Evolutionary conservation across 2,888 invertebrate species (phyloP).

Genomic region (Aromia moschata): DNA sequence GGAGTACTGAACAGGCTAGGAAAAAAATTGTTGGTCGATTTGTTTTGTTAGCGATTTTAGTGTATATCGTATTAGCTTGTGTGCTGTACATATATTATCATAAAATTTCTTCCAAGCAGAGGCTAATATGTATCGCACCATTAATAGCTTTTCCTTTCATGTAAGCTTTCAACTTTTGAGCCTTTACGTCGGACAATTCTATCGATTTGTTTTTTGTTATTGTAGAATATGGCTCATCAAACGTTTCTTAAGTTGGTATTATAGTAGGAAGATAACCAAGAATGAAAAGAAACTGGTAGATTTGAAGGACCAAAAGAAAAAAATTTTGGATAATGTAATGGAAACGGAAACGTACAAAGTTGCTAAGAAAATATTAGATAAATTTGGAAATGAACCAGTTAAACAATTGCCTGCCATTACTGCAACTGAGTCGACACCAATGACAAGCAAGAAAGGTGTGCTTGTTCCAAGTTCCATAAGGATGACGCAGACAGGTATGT

Average conservation of each 20-base stretch:
- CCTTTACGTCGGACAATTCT: too few relatives aligned
- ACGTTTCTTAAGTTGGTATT: slow-evolving; percentile 87
- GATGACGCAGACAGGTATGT: slow-evolving; percentile 22
- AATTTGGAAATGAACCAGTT: slow-evolving; percentile 77
- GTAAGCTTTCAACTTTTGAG: slow-evolving; percentile 71
- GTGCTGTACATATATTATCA: slow-evolving; percentile 84
- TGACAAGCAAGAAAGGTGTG: slow-evolving; percentile 18
- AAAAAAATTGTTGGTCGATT: slow-evolving; percentile 82
- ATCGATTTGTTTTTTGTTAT: slow-evolving; percentile 3
- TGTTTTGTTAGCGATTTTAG: slow-evolving; percentile 72
- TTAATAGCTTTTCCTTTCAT: slow-evolving; percentile 82
- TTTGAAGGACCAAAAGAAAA: slow-evolving; percentile 83
- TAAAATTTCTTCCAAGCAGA: slow-evolving; percentile 77
- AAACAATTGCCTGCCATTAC: slow-evolving; percentile 37
- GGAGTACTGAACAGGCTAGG: slow-evolving; percentile 81
- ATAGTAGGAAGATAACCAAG: slow-evolving; percentile 80
- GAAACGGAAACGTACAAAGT: slow-evolving; percentile 97
- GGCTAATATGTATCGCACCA: slow-evolving; percentile 80
- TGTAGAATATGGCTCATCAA: slow-evolving; percentile 66
- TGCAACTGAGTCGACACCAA: slow-evolving; percentile 26
- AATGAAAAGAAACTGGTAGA: slow-evolving; percentile 78
- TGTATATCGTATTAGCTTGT: slow-evolving; percentile 75
- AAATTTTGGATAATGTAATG: slow-evolving; percentile 93
- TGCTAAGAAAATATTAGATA: slow-evolving; percentile 88
- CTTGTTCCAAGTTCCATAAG: slow-evolving; percentile 25